Percentiles rank a stretch among this genome's conserved stretches.
phyloP scores from a whole-genome alignment of 2,797 vertebrate genomes.

The Heliangelus exortis region DNA sequence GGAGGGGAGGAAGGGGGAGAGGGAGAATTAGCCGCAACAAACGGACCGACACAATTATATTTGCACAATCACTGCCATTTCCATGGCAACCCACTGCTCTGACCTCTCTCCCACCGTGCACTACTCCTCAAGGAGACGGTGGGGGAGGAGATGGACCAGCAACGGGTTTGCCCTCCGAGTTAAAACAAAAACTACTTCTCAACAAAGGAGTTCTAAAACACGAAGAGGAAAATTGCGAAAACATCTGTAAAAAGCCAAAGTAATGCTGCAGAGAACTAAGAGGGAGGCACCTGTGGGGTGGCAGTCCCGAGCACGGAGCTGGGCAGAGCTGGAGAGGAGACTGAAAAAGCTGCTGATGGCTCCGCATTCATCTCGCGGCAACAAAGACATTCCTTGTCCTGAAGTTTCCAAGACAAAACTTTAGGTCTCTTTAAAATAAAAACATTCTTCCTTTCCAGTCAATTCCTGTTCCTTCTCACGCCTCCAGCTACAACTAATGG shows the following conservation, averaged over 20 bases:
- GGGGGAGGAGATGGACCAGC: neutral
- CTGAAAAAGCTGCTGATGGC: neutral
- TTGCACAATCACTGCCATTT: constrained; percentile 60
- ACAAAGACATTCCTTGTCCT: neutral
- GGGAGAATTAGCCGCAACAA: constrained; percentile 48
- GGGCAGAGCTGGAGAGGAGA: neutral
- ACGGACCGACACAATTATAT: constrained; percentile 49
- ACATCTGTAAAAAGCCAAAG: neutral
- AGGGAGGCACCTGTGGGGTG: neutral
- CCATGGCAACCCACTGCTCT: constrained; percentile 30
- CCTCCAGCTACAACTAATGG: neutral
- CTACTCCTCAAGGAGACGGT: neutral
- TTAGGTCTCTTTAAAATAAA: neutral
- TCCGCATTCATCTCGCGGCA: neutral
- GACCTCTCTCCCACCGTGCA: neutral
- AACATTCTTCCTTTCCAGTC: neutral
- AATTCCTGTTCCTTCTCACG: neutral
- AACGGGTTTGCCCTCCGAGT: neutral
- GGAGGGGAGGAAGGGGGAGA: neutral
- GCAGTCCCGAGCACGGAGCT: neutral
- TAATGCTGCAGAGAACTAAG: rapidly evolving
- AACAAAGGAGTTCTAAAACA: neutral
- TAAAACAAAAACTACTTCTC: neutral
- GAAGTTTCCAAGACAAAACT: constrained; percentile 30
- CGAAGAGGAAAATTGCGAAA: neutral